These are phyloP conservation scores for Dolichotis patagonum DNA, from an alignment of 2,113 vertebrate species.

Conservation along the genomic window DNA sequence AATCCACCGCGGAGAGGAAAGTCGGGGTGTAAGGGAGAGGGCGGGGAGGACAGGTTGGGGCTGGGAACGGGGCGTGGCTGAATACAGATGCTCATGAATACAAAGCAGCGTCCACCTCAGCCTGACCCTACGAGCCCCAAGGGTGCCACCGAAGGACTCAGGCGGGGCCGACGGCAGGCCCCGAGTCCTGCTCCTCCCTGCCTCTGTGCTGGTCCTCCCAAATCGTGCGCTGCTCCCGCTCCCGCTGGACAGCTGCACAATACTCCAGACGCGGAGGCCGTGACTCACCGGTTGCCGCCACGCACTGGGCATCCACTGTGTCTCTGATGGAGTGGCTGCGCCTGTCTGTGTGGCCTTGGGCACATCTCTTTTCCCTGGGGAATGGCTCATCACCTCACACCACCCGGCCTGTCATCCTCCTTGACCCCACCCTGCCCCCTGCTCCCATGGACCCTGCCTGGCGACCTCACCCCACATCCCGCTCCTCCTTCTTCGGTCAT, in stretches of 20 bases:
- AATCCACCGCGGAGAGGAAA: not conserved
- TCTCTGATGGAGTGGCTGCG: not conserved
- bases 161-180: accelerated
- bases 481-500: not conserved
- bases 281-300: accelerated
- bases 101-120: not conserved
- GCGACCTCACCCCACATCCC: too few relatives aligned
- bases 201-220: not conserved
- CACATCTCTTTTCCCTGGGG: not conserved
- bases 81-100: not conserved
- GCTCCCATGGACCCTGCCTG: not conserved
- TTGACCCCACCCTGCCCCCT: not conserved
- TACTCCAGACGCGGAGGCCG: accelerated
- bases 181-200: too few relatives aligned
- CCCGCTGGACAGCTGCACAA: accelerated
- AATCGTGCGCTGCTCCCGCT: too few relatives aligned
- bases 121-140: not conserved
- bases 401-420: not conserved
- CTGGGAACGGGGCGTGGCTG: not conserved
- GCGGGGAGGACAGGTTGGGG: not conserved
- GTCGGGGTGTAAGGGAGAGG: not conserved
- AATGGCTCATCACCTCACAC: accelerated
- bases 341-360: not conserved
- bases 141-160: accelerated
- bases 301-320: too few relatives aligned